Evolutionary conservation across 2,888 invertebrate genomes (phyloP).

Genomic region (Aspidiotus destructor): DNA sequence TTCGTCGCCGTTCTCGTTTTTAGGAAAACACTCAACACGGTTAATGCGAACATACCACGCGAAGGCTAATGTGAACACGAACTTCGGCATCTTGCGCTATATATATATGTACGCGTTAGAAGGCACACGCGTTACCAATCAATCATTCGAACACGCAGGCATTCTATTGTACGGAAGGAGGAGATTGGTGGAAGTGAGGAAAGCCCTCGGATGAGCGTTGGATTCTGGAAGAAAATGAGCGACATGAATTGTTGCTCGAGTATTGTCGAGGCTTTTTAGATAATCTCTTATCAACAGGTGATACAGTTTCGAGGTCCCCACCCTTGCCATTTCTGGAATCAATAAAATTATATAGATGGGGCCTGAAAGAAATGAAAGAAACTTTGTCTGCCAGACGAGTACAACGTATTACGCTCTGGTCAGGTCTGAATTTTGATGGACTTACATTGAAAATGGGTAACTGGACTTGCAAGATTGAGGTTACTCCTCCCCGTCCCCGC

Average conservation of each 20-base stretch:
- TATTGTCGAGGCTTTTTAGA: no score
- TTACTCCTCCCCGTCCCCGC: no score
- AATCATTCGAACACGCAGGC: neutral
- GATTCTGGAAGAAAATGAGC: neutral
- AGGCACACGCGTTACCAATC: conserved; percentile 1
- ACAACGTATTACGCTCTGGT: no score
- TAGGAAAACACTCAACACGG: neutral
- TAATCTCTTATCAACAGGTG: no score
- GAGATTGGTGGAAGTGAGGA: neutral
- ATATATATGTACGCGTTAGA: neutral
- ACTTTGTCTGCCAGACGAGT: no score
- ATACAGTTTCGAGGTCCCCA: no score
- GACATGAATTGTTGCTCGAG: neutral
- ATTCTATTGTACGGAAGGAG: neutral
- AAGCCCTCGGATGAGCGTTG: neutral
- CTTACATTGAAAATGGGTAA: no score
- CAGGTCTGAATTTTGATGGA: no score
- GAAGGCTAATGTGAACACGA: neutral
- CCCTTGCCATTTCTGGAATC: no score
- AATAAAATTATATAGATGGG: no score
- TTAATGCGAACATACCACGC: neutral
- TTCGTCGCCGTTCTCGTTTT: neutral
- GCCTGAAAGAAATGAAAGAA: no score
- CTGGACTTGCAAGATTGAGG: no score
- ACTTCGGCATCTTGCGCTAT: conserved; percentile 2